Evolutionary conservation across 1,140 invertebrate species (phyloP), one percentile per base, ranked within the genome.

Genomic region (Drosophila paulistorum): DNA sequence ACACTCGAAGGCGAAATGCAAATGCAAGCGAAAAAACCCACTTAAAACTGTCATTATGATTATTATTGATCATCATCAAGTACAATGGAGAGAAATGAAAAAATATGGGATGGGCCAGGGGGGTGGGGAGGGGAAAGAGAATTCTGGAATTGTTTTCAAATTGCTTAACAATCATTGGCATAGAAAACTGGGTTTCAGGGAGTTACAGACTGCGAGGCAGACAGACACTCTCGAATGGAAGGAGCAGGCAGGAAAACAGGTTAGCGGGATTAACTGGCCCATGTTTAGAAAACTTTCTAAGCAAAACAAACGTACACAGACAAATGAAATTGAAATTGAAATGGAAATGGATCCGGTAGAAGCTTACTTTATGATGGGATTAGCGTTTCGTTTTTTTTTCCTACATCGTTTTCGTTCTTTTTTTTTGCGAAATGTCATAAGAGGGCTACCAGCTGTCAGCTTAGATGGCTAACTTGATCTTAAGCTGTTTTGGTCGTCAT

Each of bases 401-500:
- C 60, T 61, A 67, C 17, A 39, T 59, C 39, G 33, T 42, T 42
- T 42, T 42, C 45, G 30, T 30, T 30, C n/a, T 67, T 68, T 37
- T 58, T 59, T 58, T 59, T 76, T 68, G 78, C 77, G 74, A 86
- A 68, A 57, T 66, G 62, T 85, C 82, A 65, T 66, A 71, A 42
- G 67, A 87, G 82, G 82, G 79, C 79, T 87, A 73, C 80, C 83
- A 87, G 76, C 83, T 89, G 83, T 87, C 83, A 72, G 83, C 83
- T 87, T 87, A 87, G 73, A 80, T 77, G 83, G 83, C 83, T 87
- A 87, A 87, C 83, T 87, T 87, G 83, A 87, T 89, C 84, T 89
- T 87, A 87, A 87, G 83, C 83, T 87, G 83, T 87, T 87, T 87
- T 87, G 83, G 84, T 87, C 83, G 84, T 87, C 83, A 87, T 87